Conservation (phyloP, 2,888 invertebrate genomes). For the Odontothrips loti region DNA sequence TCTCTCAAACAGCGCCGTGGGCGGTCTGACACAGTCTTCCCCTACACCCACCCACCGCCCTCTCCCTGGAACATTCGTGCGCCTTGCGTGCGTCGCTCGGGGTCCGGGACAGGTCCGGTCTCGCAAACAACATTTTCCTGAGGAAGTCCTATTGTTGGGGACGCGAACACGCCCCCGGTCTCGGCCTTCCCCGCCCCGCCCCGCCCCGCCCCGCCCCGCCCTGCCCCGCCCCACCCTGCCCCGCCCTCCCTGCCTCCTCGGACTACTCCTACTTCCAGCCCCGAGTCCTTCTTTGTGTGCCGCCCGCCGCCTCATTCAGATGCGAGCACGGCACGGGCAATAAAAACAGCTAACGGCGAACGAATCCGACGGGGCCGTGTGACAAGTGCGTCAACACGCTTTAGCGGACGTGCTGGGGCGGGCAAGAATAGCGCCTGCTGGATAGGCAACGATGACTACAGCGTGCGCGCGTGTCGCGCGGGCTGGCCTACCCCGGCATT, state of each 20-base stretch:
- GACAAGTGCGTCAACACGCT: too few relatives aligned
- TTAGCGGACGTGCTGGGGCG: background rate
- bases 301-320: too few relatives aligned
- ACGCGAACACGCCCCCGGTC: background rate
- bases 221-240: too few relatives aligned
- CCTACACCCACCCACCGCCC: background rate
- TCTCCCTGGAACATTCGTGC: background rate
- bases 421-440: background rate
- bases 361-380: too few relatives aligned
- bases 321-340: too few relatives aligned
- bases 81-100: background rate
- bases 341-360: too few relatives aligned
- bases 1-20: too few relatives aligned
- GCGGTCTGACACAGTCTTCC: background rate
- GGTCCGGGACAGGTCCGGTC: background rate
- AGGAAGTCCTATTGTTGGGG: background rate
- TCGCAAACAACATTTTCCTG: conserved; percentile 22
- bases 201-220: too few relatives aligned
- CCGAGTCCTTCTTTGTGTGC: too few relatives aligned
- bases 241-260: too few relatives aligned
- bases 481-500: too few relatives aligned
- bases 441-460: background rate
- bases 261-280: too few relatives aligned
- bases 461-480: background rate
- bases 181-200: background rate